Base-by-base conservation (phyloP, 2,113 vertebrate genomes). In the Siniperca chuatsi region DNA sequence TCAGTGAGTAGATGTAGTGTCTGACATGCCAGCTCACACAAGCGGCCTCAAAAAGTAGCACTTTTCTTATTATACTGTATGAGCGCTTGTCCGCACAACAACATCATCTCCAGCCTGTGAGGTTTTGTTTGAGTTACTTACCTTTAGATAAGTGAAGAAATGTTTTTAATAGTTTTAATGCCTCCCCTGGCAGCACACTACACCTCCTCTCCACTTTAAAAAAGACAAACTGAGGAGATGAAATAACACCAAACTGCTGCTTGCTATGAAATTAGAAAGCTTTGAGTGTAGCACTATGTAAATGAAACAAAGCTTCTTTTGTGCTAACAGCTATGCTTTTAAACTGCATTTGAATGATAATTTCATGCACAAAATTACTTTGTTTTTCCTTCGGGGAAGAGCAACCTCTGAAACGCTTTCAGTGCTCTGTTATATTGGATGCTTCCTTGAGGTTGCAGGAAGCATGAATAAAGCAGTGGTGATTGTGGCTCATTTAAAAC, bases 281-380 rank as follows among this genome's bases (percentile, higher is more conserved):
- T 35, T 16, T 62, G 35, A 74, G 66, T 48, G 46, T 29, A 15
- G 65, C n/a, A 48, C 4, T 48, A 11, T 69, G 25, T 64, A 48
- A 73, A 61, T 64, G 23, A 76, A 81, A 87, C 64, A 81, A 70
- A 44, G 50, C 64, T 50, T 77, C 0, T 33, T 75, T 74, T 60
- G 55, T 58, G 71, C 52, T 78, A n/a, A 37, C 57, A 81, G 79
- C 66, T 15, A 52, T 79, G 64, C 44, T 73, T 78, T 85, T 33
- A 78, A 83, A 81, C 35, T 44, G 23, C 11, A 2, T 77, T 72
- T 83, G 57, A 72, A 70, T 79, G 20, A 88, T 68, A 57, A 68
- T 78, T 86, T 78, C 52, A 75, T 87, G 44, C 37, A 65, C 33
- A 67, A 21, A 85, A 80, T 79, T 67, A 77, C 52, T 80, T 81